Evolutionary conservation across 2,113 vertebrate species (phyloP).

Genomic region (Alosa alosa): DNA sequence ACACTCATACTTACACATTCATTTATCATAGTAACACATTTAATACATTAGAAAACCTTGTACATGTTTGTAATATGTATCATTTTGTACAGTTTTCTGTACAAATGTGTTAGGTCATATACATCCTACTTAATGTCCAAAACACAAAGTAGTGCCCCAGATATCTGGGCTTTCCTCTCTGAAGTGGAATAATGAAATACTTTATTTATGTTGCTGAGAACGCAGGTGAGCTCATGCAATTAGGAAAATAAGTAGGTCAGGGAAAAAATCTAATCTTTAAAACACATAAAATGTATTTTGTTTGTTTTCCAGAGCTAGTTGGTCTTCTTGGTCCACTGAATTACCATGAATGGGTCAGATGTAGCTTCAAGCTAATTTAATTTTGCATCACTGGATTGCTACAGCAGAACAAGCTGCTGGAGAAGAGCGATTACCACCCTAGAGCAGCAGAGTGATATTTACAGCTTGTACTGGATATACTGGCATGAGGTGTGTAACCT

Average conservation of each 20-base stretch:
- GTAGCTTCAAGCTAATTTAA: neutral
- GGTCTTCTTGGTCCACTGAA: neutral
- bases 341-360: neutral
- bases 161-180: no score
- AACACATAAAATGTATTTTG: neutral
- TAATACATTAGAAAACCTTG: neutral
- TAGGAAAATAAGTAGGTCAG: neutral
- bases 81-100: no score
- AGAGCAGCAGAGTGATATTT: conserved; percentile 4
- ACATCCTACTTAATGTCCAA: no score
- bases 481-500: neutral
- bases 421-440: neutral
- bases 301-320: neutral
- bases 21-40: neutral
- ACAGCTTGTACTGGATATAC: neutral
- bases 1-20: neutral
- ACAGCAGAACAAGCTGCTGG: neutral
- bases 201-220: no score
- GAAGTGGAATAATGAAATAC: no score
- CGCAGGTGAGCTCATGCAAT: neutral
- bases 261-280: no score
- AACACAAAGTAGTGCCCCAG: no score
- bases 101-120: no score
- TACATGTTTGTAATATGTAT: no score
- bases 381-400: neutral